Conservation (phyloP, 1,140 invertebrate species). For the Aleiodes sp. region DNA sequence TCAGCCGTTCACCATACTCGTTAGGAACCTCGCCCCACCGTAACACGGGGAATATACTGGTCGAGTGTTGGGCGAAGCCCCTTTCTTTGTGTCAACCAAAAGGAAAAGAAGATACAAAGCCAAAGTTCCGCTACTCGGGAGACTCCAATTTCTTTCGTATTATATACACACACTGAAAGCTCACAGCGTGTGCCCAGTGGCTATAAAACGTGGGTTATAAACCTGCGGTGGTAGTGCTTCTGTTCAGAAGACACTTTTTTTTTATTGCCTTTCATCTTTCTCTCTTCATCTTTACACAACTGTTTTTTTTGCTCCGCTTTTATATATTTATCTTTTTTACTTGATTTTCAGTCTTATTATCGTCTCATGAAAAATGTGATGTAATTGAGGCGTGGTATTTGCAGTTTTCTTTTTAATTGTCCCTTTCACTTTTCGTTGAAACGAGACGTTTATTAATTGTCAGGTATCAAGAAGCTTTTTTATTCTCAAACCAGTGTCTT, state of each 20-base stretch:
- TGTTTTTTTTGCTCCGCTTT: too few species aligned
- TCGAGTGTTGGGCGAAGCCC: not conserved
- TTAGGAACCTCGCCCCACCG: constrained; percentile 16
- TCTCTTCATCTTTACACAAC: not conserved
- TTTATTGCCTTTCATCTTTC: not conserved
- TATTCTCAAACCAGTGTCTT: too few species aligned
- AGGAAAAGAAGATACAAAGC: not conserved
- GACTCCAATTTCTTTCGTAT: not conserved
- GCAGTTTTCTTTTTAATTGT: constrained; percentile 32
- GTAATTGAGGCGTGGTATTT: constrained; percentile 29
- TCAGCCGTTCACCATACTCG: constrained; percentile 30
- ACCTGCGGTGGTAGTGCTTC: not conserved
- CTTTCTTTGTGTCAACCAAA: constrained; percentile 8
- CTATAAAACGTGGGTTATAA: constrained; percentile 12
- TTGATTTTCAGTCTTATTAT: not conserved
- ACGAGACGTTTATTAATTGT: constrained; percentile 30
- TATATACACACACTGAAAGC: not conserved
- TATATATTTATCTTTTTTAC: not conserved
- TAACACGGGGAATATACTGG: too few species aligned
- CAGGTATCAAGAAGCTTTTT: constrained; percentile 7
- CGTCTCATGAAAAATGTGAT: constrained; percentile 27
- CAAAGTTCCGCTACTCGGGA: not conserved
- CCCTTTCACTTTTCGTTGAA: constrained; percentile 29
- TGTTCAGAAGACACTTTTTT: not conserved
- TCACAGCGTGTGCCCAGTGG: not conserved